These are phyloP conservation scores for Mesodorylaimus sp. DNA, from an alignment of 2,888 invertebrate genomes.

Conservation along the genomic window DNA sequence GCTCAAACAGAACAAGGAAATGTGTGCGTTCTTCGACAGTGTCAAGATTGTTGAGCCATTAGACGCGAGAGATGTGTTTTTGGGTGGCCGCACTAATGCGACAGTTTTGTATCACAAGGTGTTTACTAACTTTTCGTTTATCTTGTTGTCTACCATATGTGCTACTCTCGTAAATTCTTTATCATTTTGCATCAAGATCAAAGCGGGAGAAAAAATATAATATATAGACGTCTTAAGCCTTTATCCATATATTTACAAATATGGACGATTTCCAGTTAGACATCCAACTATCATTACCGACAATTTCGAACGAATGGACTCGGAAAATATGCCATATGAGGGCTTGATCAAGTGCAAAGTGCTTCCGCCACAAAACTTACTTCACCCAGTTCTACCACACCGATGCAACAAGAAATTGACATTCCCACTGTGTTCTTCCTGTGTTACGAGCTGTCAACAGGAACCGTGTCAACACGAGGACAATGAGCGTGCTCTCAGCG, in stretches of 20 bases:
- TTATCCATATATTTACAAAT: conserved; percentile 19
- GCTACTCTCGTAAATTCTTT: too few relatives aligned
- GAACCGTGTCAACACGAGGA: conserved; percentile 16
- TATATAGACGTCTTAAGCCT: conserved; percentile 16
- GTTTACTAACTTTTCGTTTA: too few relatives aligned
- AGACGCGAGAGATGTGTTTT: background rate
- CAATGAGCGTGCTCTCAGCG: conserved; percentile 16
- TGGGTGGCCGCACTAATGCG: too few relatives aligned
- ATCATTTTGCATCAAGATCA: too few relatives aligned
- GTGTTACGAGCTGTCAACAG: conserved; percentile 10
- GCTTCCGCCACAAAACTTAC: background rate
- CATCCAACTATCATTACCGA: conserved; percentile 17
- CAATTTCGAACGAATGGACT: conserved; percentile 14
- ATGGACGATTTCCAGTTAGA: conserved; percentile 15
- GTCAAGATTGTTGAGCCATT: background rate
- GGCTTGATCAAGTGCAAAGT: conserved; percentile 1
- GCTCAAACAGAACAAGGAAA: background rate
- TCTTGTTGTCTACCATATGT: too few relatives aligned
- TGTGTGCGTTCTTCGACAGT: background rate
- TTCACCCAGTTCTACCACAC: background rate
- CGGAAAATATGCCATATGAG: conserved; percentile 2
- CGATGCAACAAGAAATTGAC: background rate
- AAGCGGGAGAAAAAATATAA: conserved; percentile 14
- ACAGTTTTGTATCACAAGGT: too few relatives aligned
- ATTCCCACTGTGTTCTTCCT: conserved; percentile 16